Base-by-base conservation (phyloP, 1,140 invertebrate genomes). In the Theocolax elegans region DNA sequence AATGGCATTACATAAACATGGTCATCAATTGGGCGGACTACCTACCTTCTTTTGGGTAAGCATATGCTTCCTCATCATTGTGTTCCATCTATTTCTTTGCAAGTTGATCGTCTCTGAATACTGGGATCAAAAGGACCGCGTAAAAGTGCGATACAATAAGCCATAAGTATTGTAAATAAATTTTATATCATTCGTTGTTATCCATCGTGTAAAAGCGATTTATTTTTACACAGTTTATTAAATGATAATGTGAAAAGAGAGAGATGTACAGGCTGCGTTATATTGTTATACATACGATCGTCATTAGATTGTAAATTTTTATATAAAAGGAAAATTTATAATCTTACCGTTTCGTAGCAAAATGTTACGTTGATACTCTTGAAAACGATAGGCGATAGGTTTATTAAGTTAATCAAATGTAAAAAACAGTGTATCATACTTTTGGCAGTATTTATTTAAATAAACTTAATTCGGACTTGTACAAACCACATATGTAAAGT, bases 11-110 rank as follows among this genome's bases (percentile, higher is more conserved):
- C 97, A 98, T 80, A 94, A 92, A 79, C 95, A 97, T 82, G 96
- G 96, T 0, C 93, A 96, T 86, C 92, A 93, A 74, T 88, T 96
- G 67, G 95, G 95, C 51, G 95, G 95, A 0, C 83, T 98, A 64
- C 96, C 96, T 21, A 94, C 93, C 0, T 86, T 98, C 40, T 97
- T 98, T 85, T 98, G 97, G 97, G 90, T 96, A 0, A 92, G 94
- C 17, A 93, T 98, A 73, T 92, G 92, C 77, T 91, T 95, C 79
- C 88, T 98, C 66, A 95, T 98, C 73, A 88, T 97, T 71, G 89
- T 97, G 72, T 98, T 98, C 85, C 97, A 98, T 87, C 86, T 98
- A 71, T 98, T 98, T 87, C 88, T 98, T 9, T 95, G 94, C 85
- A 96, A 96, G 86, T 88, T 98, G 60, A 95, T 98, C 73, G 93